These are phyloP conservation scores for Shinisaurus crocodilurus DNA, from an alignment of 2,113 vertebrate genomes.

Conservation along the genomic window DNA sequence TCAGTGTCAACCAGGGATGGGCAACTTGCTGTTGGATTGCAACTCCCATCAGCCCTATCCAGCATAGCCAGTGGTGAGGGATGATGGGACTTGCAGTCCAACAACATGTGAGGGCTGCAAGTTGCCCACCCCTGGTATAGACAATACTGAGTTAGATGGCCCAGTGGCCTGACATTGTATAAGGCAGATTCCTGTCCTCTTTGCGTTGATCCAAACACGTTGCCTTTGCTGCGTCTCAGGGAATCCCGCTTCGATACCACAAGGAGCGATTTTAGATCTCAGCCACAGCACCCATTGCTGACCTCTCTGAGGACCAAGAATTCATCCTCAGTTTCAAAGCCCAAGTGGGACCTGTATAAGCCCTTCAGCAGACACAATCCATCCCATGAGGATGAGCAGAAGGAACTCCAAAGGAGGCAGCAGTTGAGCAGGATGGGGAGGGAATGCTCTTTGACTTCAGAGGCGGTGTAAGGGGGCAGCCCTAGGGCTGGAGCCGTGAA, in stretches of 20 bases:
- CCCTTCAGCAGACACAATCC: not conserved
- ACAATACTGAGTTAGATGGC: not conserved
- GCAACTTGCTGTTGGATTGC: too few relatives aligned
- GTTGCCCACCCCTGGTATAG: not conserved
- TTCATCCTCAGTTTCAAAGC: not conserved
- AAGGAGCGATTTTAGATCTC: not conserved
- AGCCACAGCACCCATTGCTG: not conserved
- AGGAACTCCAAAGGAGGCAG: not conserved
- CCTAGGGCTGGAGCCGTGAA: too few relatives aligned
- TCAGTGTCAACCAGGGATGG: too few relatives aligned
- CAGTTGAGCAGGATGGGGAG: not conserved
- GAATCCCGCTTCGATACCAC: not conserved
- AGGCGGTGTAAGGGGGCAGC: too few relatives aligned
- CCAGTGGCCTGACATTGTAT: not conserved
- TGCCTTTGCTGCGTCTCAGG: not conserved
- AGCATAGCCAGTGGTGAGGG: too few relatives aligned
- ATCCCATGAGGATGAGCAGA: not conserved
- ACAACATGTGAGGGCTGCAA: too few relatives aligned
- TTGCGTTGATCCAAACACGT: not conserved
- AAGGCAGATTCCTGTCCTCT: not conserved
- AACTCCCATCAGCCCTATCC: too few relatives aligned
- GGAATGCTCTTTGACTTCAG: not conserved
- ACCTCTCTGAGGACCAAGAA: not conserved
- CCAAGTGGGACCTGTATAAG: not conserved
- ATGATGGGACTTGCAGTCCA: too few relatives aligned